A percentile compares a stretch with the other conserved stretches of the same genome.
These are phyloP conservation scores for Apostichopus japonicus DNA, from an alignment of 35 echinoderm and acorn worm genomes.

Conservation along the genomic window DNA sequence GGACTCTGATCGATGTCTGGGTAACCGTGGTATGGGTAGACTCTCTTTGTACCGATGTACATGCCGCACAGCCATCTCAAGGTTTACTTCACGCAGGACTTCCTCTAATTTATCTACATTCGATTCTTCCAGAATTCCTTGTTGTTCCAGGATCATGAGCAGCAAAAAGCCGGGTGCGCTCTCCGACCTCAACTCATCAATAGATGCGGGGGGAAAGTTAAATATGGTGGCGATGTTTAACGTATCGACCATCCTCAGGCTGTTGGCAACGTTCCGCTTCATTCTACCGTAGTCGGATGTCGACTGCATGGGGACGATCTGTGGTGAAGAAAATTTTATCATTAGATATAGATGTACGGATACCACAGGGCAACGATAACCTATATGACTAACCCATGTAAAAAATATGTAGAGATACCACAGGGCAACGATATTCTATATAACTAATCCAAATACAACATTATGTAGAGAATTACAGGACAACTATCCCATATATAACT, in stretches of 20 bases:
- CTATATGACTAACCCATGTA: no score
- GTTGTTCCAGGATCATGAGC: conserved; percentile 2
- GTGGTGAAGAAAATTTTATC: not conserved
- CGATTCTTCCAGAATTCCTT: not conserved
- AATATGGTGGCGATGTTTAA: not conserved
- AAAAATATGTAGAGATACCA: no score
- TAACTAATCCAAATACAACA: no score
- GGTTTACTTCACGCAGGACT: not conserved
- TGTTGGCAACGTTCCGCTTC: conserved; percentile 2
- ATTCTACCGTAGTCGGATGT: conserved; percentile 23
- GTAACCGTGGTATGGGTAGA: not conserved
- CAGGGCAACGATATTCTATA: no score
- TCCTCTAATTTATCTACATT: conserved; percentile 14
- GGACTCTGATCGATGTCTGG: not conserved
- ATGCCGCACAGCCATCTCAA: not conserved
- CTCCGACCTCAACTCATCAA: not conserved
- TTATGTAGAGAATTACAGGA: no score
- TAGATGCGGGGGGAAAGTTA: not conserved
- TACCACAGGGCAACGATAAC: no score
- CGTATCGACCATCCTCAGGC: not conserved
- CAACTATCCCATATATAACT: no score
- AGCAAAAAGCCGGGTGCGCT: conserved; percentile 1
- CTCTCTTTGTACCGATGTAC: conserved; percentile 7
- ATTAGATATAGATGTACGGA: no score
- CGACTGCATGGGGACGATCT: conserved; percentile 13